Conservation (phyloP, 2,888 invertebrate genomes). For the Germaria angustata region DNA sequence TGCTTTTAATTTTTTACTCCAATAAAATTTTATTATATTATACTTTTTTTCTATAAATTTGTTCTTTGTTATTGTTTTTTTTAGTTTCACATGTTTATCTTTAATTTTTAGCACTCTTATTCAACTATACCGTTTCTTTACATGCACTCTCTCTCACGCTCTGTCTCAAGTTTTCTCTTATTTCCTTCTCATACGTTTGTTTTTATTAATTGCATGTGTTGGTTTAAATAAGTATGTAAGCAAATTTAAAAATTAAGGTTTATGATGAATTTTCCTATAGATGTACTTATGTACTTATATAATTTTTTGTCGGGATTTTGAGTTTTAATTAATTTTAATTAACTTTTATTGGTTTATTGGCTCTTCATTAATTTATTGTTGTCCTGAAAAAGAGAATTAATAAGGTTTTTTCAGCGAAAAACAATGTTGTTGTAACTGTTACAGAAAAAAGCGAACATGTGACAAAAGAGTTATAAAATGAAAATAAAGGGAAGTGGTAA, state of each 20-base stretch:
- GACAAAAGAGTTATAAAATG: background rate
- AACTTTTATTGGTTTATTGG: background rate
- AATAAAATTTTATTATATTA: constrained; percentile 39
- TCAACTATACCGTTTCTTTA: constrained; percentile 8
- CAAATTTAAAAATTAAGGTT: background rate
- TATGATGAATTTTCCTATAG: background rate
- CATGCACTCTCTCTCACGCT: background rate
- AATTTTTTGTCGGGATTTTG: background rate
- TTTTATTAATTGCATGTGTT: constrained; percentile 8
- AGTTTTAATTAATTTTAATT: constrained; percentile 17
- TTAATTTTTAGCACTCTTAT: constrained; percentile 39
- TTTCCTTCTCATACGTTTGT: constrained; percentile 4
- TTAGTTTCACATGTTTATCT: constrained; percentile 57
- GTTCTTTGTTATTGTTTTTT: constrained; percentile 30
- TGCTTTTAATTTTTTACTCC: constrained; percentile 33
- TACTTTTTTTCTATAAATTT: constrained; percentile 33
- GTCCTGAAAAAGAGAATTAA: constrained; percentile 14
- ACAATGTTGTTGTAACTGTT: background rate
- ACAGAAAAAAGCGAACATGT: background rate
- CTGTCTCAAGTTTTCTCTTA: background rate
- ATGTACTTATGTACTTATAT: no score
- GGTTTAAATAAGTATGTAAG: background rate
- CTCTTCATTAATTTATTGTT: constrained; percentile 9
- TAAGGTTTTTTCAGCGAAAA: background rate
- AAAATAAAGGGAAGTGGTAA: background rate